Evolutionary conservation across 2,113 vertebrate species (phyloP).

Genomic region (Aepyceros melampus): DNA sequence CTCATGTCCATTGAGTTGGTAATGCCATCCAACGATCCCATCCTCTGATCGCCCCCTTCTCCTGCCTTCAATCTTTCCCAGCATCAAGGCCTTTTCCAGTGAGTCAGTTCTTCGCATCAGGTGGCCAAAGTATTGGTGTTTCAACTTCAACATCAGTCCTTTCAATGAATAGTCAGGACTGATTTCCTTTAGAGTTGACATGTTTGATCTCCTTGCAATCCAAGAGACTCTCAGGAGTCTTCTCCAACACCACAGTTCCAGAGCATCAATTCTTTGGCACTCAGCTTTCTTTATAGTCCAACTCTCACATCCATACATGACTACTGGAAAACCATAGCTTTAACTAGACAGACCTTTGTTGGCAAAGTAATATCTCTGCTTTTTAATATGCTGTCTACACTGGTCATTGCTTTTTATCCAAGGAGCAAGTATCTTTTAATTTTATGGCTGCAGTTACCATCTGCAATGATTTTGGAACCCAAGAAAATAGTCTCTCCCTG

Average conservation of each 20-base stretch:
- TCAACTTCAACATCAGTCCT: neutral
- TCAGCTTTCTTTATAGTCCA: neutral
- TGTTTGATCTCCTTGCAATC: neutral
- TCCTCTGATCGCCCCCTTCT: neutral
- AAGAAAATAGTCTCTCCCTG: neutral
- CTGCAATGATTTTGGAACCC: neutral
- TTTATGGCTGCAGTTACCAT: neutral
- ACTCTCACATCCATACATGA: neutral
- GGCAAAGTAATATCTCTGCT: neutral
- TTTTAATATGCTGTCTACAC: neutral
- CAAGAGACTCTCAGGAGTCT: neutral
- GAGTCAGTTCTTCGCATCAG: accelerated
- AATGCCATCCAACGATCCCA: neutral
- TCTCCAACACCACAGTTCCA: neutral
- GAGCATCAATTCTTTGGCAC: neutral
- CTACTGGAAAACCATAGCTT: neutral
- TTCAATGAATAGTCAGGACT: neutral
- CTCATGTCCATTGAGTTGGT: neutral
- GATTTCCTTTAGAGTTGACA: neutral
- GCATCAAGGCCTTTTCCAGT: neutral
- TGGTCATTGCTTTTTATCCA: neutral
- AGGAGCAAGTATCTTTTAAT: neutral
- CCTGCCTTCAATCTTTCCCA: neutral
- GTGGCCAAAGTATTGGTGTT: neutral
- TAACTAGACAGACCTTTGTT: accelerated